Conservation (phyloP, 2,797 vertebrate genomes). For the Manis crassicaudata region DNA sequence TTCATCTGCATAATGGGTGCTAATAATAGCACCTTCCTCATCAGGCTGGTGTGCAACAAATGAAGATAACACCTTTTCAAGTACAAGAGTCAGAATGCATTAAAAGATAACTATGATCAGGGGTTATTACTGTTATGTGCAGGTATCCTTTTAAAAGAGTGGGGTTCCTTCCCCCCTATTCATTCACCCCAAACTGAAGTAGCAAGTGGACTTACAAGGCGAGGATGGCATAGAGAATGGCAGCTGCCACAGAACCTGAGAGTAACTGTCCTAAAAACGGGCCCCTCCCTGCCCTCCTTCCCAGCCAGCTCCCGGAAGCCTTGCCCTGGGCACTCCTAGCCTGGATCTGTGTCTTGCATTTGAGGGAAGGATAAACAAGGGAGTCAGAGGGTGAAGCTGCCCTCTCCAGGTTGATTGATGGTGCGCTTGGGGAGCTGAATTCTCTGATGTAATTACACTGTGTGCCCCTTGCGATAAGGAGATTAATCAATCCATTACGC, state of each 20-base stretch:
- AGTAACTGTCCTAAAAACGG: background rate
- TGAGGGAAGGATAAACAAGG: background rate
- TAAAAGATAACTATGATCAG: background rate
- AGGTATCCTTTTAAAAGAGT: background rate
- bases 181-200: background rate
- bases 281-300: background rate
- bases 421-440: slow-evolving; percentile 86
- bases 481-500: slow-evolving; percentile 93
- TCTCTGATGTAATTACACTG: slow-evolving; percentile 93
- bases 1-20: background rate
- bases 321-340: background rate
- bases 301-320: background rate
- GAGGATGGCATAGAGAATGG: background rate
- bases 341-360: background rate
- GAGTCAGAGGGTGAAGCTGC: background rate
- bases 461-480: slow-evolving; percentile 90
- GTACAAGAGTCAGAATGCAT: background rate
- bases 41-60: background rate
- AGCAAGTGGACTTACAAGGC: background rate
- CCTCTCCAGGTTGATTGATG: slow-evolving; percentile 89
- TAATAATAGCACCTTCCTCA: background rate
- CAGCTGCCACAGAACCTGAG: background rate
- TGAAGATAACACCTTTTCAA: background rate
- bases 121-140: background rate
- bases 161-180: accelerated